phyloP scores from a whole-genome alignment of 1,140 invertebrate genomes.

The Temnothorax longispinosus region DNA sequence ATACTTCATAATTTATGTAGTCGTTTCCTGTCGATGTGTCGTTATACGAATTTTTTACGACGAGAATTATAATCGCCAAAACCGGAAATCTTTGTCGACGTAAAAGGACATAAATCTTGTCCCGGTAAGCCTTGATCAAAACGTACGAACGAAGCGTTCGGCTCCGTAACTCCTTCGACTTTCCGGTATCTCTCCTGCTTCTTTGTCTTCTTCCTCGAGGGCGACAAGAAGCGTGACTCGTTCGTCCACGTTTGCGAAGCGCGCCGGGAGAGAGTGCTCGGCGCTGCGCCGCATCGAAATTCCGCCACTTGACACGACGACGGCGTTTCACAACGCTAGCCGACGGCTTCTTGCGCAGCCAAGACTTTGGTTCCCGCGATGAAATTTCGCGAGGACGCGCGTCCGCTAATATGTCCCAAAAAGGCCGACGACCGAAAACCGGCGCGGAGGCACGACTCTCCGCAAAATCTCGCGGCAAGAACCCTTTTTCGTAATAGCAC shows the following conservation, averaged over 20 bases:
- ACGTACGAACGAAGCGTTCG: not conserved
- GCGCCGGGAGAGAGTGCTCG: constrained; percentile 25
- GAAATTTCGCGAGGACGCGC: constrained; percentile 8
- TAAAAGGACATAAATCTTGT: not conserved
- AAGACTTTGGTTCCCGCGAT: constrained; percentile 8
- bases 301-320: constrained; percentile 25
- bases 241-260: constrained; percentile 3
- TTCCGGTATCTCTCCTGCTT: constrained; percentile 31
- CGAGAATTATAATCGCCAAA: not conserved
- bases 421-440: constrained; percentile 4
- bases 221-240: constrained; percentile 45
- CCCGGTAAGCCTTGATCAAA: not conserved
- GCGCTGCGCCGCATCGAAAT: constrained; percentile 19
- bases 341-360: constrained; percentile 22
- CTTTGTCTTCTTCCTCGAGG: constrained; percentile 25
- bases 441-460: not conserved
- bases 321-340: constrained; percentile 23
- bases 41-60: not conserved
- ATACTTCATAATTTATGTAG: not conserved
- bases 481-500: constrained; percentile 10
- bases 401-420: not conserved
- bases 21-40: not conserved
- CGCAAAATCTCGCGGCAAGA: not conserved
- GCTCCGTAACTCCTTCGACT: not conserved
- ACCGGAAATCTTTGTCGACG: not conserved